Conservation (phyloP, 1,140 invertebrate species). For the Plectus sambesii region DNA sequence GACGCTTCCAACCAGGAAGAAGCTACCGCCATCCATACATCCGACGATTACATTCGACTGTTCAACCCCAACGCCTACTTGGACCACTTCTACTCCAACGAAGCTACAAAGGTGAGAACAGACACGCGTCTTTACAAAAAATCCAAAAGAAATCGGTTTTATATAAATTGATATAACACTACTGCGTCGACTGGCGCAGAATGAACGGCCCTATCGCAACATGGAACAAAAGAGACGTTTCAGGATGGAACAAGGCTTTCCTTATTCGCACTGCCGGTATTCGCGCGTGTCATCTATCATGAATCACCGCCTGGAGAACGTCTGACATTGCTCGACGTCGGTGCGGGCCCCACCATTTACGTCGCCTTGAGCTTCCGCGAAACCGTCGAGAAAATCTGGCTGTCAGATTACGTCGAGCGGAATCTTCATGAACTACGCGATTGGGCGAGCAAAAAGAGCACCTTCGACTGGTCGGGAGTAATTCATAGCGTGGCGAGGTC, state of each 20-base stretch:
- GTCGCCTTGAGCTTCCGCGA: constrained; percentile 36
- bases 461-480: constrained; percentile 19
- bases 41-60: constrained; percentile 27
- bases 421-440: constrained; percentile 23
- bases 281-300: constrained; percentile 27
- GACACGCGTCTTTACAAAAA: not conserved
- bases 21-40: too few relatives aligned
- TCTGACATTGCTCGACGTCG: constrained; percentile 28
- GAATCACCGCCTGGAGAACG: constrained; percentile 20
- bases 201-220: too few relatives aligned
- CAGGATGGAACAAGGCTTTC: constrained; percentile 32
- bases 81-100: constrained; percentile 33
- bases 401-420: constrained; percentile 29
- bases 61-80: constrained; percentile 35
- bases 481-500: constrained; percentile 22
- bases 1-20: too few relatives aligned
- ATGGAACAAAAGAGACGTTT: constrained; percentile 30
- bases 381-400: constrained; percentile 24
- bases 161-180: too few relatives aligned
- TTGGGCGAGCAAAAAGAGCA: constrained; percentile 20
- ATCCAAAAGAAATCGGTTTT: constrained; percentile 8
- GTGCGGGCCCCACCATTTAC: constrained; percentile 35
- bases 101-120: constrained; percentile 5
- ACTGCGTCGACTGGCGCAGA: too few relatives aligned
- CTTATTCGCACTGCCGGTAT: constrained; percentile 34